Percentiles rank a stretch among this genome's conserved stretches.
phyloP scores from a whole-genome alignment of 1,140 invertebrate genomes.

The Tenebrio molitor region DNA sequence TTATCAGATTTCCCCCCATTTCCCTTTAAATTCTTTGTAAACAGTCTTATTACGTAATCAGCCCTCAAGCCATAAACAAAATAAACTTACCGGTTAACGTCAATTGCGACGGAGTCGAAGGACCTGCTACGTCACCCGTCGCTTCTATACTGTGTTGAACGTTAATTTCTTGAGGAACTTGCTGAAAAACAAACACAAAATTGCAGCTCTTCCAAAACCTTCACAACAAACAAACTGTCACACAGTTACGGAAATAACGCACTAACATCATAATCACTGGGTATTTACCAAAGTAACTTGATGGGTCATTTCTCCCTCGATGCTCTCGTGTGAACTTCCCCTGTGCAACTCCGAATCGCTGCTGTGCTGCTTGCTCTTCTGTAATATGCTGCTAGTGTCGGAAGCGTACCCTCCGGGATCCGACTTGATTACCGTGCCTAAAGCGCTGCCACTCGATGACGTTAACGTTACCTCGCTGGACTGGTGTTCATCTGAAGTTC shows the following conservation, averaged over 20 bases:
- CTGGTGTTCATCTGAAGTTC: slow-evolving; percentile 68
- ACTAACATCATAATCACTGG: not conserved
- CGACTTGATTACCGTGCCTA: slow-evolving; percentile 69
- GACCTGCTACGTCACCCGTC: slow-evolving; percentile 52
- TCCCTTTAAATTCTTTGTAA: too few species aligned
- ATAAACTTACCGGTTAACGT: slow-evolving; percentile 56
- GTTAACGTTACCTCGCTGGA: slow-evolving; percentile 68
- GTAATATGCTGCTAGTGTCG: slow-evolving; percentile 47
- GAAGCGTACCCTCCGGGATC: slow-evolving; percentile 64
- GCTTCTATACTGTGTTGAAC: slow-evolving; percentile 57
- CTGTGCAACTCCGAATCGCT: slow-evolving; percentile 60
- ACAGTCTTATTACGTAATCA: too few species aligned
- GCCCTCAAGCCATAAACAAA: too few species aligned
- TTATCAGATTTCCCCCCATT: too few species aligned
- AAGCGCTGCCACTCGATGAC: slow-evolving; percentile 56
- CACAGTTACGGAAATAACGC: too few species aligned
- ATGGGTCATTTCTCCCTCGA: slow-evolving; percentile 58
- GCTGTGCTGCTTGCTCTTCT: slow-evolving; percentile 59
- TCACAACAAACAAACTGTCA: too few species aligned
- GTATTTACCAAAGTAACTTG: slow-evolving; percentile 62
- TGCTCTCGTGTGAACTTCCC: slow-evolving; percentile 62
- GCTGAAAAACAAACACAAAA: slow-evolving; percentile 53
- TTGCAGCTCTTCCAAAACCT: too few species aligned
- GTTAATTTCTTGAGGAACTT: slow-evolving; percentile 61
- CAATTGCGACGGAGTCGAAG: slow-evolving; percentile 53